Percentiles rank a stretch among this genome's conserved stretches.
Evolutionary conservation across 2,113 vertebrate species (phyloP).

Genomic region (Nannospalax galili): DNA sequence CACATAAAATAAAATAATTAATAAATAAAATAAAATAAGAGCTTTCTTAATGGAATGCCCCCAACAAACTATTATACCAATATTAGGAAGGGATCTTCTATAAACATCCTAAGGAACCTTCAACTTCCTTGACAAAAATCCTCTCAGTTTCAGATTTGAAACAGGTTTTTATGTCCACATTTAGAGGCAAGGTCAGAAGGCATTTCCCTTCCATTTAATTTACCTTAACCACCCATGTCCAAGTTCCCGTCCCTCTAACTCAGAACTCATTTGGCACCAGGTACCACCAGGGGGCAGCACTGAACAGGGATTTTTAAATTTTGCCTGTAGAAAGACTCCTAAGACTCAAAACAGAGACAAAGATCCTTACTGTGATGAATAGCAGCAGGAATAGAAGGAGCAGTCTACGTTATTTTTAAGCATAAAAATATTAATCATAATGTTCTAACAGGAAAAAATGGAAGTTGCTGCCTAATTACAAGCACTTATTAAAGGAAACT

Average conservation of each 20-base stretch:
- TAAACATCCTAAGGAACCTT: neutral
- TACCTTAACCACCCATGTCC: neutral
- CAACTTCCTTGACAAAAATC: neutral
- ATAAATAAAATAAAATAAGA: no score
- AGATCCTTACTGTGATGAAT: neutral
- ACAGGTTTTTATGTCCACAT: neutral
- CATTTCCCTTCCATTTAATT: neutral
- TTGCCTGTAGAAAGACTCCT: neutral
- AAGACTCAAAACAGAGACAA: neutral
- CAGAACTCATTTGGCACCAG: neutral
- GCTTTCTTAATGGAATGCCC: neutral
- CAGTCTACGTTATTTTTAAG: neutral
- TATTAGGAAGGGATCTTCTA: neutral
- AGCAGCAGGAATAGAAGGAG: neutral
- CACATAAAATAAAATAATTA: no score
- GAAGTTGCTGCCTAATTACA: neutral
- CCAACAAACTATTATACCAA: neutral
- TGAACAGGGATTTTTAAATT: neutral
- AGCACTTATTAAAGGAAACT: slow-evolving; percentile 33
- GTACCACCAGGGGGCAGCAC: slow-evolving; percentile 72
- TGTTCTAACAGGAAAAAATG: slow-evolving; percentile 22
- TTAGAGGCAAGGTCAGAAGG: neutral
- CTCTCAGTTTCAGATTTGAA: neutral
- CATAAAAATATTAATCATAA: neutral
- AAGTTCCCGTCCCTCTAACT: neutral